Conservation (phyloP, 2,113 vertebrate genomes). For the Ammospiza nelsoni region DNA sequence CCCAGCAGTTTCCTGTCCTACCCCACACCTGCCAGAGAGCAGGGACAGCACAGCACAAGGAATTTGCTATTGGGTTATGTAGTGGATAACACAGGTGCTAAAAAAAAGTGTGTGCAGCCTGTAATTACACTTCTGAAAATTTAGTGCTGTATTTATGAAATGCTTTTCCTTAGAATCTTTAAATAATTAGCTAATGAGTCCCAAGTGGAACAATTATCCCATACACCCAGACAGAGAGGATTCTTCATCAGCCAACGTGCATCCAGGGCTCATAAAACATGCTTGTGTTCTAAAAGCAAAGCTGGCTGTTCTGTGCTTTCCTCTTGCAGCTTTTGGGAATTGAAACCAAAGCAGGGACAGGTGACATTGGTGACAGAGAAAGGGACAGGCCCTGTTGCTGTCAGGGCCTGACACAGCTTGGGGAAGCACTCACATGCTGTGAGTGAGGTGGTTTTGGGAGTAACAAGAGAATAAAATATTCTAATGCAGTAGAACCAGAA, state of each 20-base stretch:
- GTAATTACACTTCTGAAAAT: conserved; percentile 40
- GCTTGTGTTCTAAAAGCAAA: not conserved
- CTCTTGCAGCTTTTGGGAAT: not conserved
- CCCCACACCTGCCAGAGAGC: not conserved
- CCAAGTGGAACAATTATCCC: conserved; percentile 61
- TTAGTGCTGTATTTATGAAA: conserved; percentile 51
- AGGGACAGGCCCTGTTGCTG: not conserved
- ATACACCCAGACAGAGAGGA: not conserved
- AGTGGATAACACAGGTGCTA: not conserved
- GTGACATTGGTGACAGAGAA: not conserved
- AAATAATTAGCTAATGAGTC: conserved; percentile 67
- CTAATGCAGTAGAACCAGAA: not conserved
- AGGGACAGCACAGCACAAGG: not conserved
- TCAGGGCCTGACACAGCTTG: not conserved
- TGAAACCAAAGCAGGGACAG: not conserved
- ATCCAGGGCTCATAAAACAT: not conserved
- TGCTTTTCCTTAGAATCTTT: conserved; percentile 39
- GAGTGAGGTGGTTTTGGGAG: not conserved
- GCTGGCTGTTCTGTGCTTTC: not conserved
- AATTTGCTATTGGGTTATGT: not conserved
- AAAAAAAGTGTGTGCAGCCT: conserved; percentile 7
- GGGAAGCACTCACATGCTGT: not conserved
- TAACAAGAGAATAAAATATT: not conserved
- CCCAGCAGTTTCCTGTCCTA: not conserved
- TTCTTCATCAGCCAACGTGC: not conserved